A percentile compares a stretch with the other conserved stretches of the same genome.
Evolutionary conservation across 92 coral and sea anemone genomes (phyloP).

Genomic region (Palythoa caribaeorum): DNA sequence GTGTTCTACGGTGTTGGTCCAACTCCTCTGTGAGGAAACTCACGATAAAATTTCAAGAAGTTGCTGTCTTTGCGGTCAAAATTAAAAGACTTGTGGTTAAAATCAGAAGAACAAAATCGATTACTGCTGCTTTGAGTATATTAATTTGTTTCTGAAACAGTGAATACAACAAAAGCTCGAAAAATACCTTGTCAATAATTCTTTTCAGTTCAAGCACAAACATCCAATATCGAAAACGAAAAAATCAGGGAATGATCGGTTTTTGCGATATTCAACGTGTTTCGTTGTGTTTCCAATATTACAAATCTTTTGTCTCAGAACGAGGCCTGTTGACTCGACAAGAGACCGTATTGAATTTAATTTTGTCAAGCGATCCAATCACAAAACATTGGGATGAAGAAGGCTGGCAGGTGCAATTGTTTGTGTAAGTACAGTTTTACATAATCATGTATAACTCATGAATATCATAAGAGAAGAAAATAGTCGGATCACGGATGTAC

Average conservation of each 20-base stretch:
- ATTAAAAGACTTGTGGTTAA: slow-evolving; percentile 41
- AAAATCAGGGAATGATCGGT: not conserved
- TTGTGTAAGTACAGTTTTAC: not conserved
- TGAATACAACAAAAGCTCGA: not conserved
- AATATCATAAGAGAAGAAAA: no score
- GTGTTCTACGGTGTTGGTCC: not conserved
- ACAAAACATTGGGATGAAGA: not conserved
- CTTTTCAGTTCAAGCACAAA: not conserved
- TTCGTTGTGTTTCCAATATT: slow-evolving; percentile 17
- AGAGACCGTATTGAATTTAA: slow-evolving; percentile 30
- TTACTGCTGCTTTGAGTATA: not conserved
- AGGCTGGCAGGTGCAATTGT: slow-evolving; percentile 1
- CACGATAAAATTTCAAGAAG: not conserved
- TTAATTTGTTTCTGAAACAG: not conserved
- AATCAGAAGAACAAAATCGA: not conserved
- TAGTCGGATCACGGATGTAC: no score
- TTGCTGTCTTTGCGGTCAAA: slow-evolving; percentile 40
- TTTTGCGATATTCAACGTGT: slow-evolving; percentile 20
- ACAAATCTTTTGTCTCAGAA: slow-evolving; percentile 1
- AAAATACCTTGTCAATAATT: not conserved
- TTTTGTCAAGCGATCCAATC: slow-evolving; percentile 27
- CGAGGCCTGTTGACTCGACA: not conserved
- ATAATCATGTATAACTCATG: not conserved
- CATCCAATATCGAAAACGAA: not conserved
- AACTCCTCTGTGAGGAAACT: not conserved